These are phyloP conservation scores for Doryteuthis pealeii DNA, from an alignment of 1,140 invertebrate genomes.

Conservation along the genomic window DNA sequence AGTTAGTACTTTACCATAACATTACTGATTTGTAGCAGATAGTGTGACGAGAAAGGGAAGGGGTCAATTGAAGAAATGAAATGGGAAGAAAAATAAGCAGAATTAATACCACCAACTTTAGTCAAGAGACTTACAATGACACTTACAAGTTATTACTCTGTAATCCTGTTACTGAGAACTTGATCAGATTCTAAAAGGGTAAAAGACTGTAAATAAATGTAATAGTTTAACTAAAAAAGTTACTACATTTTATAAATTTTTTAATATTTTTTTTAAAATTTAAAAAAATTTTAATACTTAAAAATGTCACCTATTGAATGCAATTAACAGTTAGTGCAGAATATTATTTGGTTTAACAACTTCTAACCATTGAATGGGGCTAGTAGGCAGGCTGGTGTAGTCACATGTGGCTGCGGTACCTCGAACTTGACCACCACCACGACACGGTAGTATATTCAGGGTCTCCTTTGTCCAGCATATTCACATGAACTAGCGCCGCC, in stretches of 20 bases:
- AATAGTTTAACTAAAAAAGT: not conserved
- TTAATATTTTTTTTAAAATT: too few species aligned
- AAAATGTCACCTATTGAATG: conserved; percentile 5
- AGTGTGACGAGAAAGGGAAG: not conserved
- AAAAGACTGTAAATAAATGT: not conserved
- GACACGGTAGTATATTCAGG: conserved; percentile 8
- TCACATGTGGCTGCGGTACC: conserved; percentile 15
- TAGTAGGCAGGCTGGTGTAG: conserved; percentile 3
- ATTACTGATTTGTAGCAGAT: not conserved
- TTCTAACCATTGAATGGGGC: conserved; percentile 12
- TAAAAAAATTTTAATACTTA: not conserved
- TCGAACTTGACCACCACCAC: conserved; percentile 9
- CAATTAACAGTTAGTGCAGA: conserved; percentile 8
- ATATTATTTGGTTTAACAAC: conserved; percentile 14
- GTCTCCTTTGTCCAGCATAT: conserved; percentile 9
- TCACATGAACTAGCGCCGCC: conserved; percentile 9
- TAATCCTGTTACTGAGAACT: conserved; percentile 6
- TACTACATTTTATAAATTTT: not conserved
- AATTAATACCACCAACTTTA: conserved; percentile 1
- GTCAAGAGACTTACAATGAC: not conserved
- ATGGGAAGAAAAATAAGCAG: not conserved
- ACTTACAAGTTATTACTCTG: not conserved
- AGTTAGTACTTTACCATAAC: conserved; percentile 1
- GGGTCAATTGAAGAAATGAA: not conserved
- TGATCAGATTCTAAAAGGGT: not conserved